Base-by-base conservation (phyloP, 2,113 vertebrate genomes). In the Haplotaxodon microlepis region DNA sequence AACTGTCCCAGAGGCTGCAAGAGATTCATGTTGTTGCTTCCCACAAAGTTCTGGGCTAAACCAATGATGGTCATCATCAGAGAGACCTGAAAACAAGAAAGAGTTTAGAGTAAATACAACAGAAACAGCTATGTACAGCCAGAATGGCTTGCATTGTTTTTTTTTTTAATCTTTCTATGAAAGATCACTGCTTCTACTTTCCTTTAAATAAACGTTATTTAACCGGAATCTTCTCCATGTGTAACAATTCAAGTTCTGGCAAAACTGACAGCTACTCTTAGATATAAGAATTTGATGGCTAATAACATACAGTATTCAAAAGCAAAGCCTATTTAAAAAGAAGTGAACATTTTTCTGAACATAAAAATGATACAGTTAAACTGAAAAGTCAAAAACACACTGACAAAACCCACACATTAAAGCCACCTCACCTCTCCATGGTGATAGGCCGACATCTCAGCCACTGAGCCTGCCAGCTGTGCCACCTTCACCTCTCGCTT, bases 391-490 rank as follows among this genome's bases (percentile, higher is more conserved):
- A 29, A 84, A 63, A 79, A 79, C 19, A 11, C 13, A 16, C 19
- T 40, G 12, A 51, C 13, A 24, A 50, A 31, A 36, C 42, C 27
- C 3, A 0, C n/a, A 11, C 29, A 42, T 47, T 56, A 12, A n/a
- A 7, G 8, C n/a, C 3, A 4, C 14, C 96, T 96, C 96, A 99
- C 98, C 96, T 99, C 99, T 89, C 99, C 99, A 3, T 99, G 99
- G 90, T 99, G 99, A 92, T 99, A 99, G 21, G 99, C 98, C 0
- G 98, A 99, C 97, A 99, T 99, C 96, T 99, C 98, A 6, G 99
- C 98, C 7, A 99, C 97, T 29, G 99, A 99, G 21, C 99, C 99
- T 84, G 99, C 98, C 94, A 99, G 94, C 93, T 99, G 99, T 61
- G 98, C 98, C 90, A 99, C 98, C 88, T 99, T 99, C 91, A 99